A percentile compares a stretch with the other conserved stretches of the same genome.
These are phyloP conservation scores for Trachelus stipa DNA, from an alignment of 2,888 invertebrate genomes.

Conservation along the genomic window DNA sequence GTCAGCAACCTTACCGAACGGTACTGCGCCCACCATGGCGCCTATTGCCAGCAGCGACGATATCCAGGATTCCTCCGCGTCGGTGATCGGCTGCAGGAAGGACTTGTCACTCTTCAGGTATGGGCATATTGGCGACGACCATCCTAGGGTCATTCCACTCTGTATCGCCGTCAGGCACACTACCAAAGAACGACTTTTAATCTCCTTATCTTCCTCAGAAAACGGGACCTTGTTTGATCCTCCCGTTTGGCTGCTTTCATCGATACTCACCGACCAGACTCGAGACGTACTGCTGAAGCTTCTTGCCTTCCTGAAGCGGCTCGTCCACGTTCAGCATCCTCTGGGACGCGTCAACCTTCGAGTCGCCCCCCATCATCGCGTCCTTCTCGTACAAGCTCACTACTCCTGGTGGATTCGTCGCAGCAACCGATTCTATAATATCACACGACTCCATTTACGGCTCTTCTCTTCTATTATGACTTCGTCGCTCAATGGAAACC, in stretches of 20 bases:
- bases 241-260: neutral
- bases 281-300: conserved; percentile 51
- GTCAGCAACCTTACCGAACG: conserved; percentile 57
- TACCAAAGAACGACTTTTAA: conserved; percentile 25
- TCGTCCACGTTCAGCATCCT: neutral
- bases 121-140: conserved; percentile 56
- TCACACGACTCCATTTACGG: too few relatives aligned
- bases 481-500: too few relatives aligned
- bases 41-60: conserved; percentile 53
- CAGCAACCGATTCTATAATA: too few relatives aligned
- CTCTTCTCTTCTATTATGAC: too few relatives aligned
- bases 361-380: neutral
- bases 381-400: too few relatives aligned
- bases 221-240: neutral
- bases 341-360: neutral
- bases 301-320: conserved; percentile 38
- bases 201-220: neutral
- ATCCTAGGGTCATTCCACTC: conserved; percentile 54
- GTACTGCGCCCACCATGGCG: conserved; percentile 53
- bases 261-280: conserved; percentile 52
- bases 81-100: conserved; percentile 40
- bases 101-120: conserved; percentile 40
- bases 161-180: conserved; percentile 55
- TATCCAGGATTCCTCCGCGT: conserved; percentile 49
- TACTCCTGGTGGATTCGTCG: too few relatives aligned